Base-by-base conservation (phyloP, 2,888 invertebrate species). In the Micoletzkya japonica region DNA sequence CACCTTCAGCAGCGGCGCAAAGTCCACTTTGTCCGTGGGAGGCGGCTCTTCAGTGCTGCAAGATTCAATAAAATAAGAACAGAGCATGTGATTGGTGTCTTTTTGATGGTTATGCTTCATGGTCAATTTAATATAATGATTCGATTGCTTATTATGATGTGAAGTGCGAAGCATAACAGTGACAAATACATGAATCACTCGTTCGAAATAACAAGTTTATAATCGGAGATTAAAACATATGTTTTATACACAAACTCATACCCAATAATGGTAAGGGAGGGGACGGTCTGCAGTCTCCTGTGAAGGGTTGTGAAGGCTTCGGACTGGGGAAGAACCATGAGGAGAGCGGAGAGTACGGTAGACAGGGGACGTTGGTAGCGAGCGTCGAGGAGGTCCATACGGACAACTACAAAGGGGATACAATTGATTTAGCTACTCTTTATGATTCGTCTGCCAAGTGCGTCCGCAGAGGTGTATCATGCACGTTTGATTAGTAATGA, bases 291-390 rank as follows among this genome's bases (percentile, higher is more conserved):
- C 36, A 96, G 90, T 30, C 95, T 89, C 82, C 90, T 90, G 76
- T 90, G 89, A 73, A 98, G 90, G 75, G 92, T 91, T 85, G 91
- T 91, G 88, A 97, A 98, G 49, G 97, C 95, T 86, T 95, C 95
- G 61, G 93, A 93, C 89, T 98, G 98, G 61, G 98, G 98, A 85
- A 98, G 88, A 80, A 98, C 87, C 98, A 98, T 98, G 44, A 98
- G 89, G 74, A 98, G 90, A 1, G 96, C 96, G 88, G 94, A 97
- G 76, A 98, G 89, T 66, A 95, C 92, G 83, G 92, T 90, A 56
- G 28, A 66, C 30, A 66, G 28, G 66, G 54, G 52, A n/a, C 72
- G 91, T 82, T 92, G 92, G 72, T 87, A 85, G 77, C 90, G 90
- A 76, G 91, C 90, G 83, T 91, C 91, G 77, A 98, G 89, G 83